Evolutionary conservation across 2,888 invertebrate genomes (phyloP).

Genomic region (Eurytoma adleriae): DNA sequence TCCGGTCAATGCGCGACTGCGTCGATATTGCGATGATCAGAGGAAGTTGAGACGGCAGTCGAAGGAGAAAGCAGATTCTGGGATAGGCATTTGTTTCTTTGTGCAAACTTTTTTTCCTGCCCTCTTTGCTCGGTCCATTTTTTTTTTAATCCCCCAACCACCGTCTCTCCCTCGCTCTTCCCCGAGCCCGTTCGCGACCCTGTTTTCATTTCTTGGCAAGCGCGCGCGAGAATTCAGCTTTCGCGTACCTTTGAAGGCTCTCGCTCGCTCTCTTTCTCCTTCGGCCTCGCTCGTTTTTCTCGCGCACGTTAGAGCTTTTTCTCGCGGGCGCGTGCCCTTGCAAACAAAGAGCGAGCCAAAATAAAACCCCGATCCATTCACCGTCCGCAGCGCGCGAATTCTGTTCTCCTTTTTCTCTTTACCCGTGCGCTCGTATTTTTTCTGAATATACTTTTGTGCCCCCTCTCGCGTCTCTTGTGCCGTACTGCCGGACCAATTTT

Average conservation of each 20-base stretch:
- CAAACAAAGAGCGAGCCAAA: constrained; percentile 19
- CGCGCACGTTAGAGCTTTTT: constrained; percentile 12
- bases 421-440: neutral
- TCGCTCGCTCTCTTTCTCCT: constrained; percentile 1
- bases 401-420: neutral
- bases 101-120: constrained; percentile 56
- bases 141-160: constrained; percentile 7
- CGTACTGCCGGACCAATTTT: constrained; percentile 31
- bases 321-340: constrained; percentile 11
- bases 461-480: neutral
- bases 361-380: constrained; percentile 31
- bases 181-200: neutral
- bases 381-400: neutral
- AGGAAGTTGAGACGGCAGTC: neutral
- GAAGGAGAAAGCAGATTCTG: constrained; percentile 23
- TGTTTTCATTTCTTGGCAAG: constrained; percentile 45
- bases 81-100: constrained; percentile 54
- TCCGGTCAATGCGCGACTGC: constrained; percentile 56
- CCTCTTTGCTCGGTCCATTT: constrained; percentile 25
- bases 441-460: neutral
- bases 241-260: constrained; percentile 40
- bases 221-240: constrained; percentile 45
- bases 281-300: constrained; percentile 34
- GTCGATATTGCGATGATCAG: constrained; percentile 56
- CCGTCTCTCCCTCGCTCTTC: neutral